Base-by-base conservation (phyloP, 37 sponge, comb jelly and placozoan species). In the Hormiphora californensis region DNA sequence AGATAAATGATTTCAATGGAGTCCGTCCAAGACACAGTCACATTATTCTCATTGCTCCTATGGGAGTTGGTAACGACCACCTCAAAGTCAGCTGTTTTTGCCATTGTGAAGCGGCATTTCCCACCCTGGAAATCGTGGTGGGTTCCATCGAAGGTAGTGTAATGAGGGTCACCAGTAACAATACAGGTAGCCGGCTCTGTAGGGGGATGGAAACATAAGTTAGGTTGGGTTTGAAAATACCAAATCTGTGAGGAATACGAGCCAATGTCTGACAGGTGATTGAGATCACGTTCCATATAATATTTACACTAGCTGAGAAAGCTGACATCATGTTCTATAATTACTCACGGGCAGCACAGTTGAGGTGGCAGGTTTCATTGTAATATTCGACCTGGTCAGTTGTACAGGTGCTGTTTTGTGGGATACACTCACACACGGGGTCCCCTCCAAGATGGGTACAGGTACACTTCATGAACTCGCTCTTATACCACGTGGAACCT, bases 61-160 rank as follows among this genome's bases (percentile, higher is more conserved):
- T 57, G 61, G 5, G 7, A 28, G 61, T 57, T 57, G 7, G 61
- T 57, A 19, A 23, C 61, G n/a, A 57, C 61, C n/a, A 57, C 23
- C 27, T 57, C 61, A 15, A 57, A 57, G 61, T 57, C 61, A 4
- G 4, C 23, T 57, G 61, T 57, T 57, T 57, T 57, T 4, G 25
- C 61, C 61, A 28, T n/a, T 43, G 81, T 35, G 49, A 73, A 73
- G 19, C 81, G 3, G 49, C 81, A 73, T 44, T 73, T 40, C 0
- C 81, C 81, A 1, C 81, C 81, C 81, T 73, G 81, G 46, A 73
- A 73, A 28, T 73, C 81, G 49, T 73, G 81, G 12, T 49, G 9
- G 23, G 27, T 7, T 32, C 81, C 81, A 36, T 73, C 81, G 23
- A 73, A 73, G 1, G 81, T 73, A 3, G 43, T 73, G 81, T 73